Base-by-base conservation (phyloP, 2,888 invertebrate genomes). In the Saturnia japonica region DNA sequence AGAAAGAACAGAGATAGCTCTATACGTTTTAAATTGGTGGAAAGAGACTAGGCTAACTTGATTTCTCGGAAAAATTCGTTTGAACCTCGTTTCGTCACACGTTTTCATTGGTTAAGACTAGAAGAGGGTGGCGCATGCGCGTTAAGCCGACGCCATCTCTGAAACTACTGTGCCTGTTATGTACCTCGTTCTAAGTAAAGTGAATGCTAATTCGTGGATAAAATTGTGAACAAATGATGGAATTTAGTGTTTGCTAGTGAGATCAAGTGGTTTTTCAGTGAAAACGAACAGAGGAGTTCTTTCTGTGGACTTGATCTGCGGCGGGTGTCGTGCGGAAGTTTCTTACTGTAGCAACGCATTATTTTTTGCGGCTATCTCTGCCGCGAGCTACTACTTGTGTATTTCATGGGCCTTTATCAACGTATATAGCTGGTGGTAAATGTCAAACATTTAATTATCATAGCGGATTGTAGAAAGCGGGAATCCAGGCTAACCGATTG, bases 61-160 rank as follows among this genome's bases (percentile, higher is more conserved):
- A 73, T 72, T 75, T 78, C 75, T 84, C 81, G 82, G 80, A 80
- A 82, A 81, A 81, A 83, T 83, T 88, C 87, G 88, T 86, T 84
- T 85, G 76, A 74, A 79, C 80, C 83, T 89, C 85, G 82, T 87
- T 85, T 86, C 83, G 82, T 84, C 81, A 85, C 79, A 78, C 57
- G 78, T 81, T 85, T 83, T 87, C 86, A 93, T 93, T 93, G 93
- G 93, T 81, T 78, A 85, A 87, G 75, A 82, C 78, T 80, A 81
- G 84, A 86, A 87, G 90, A 91, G 90, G 92, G 91, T 91, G 93
- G 94, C 93, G 94, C 94, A 93, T 93, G 94, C 94, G 94, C 93
- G 93, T 91, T 93, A 84, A 89, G 91, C 90, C 93, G 94, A 94
- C 94, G 94, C 94, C 94, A 94, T 94, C 93, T 93, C 91, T 91